phyloP scores from a whole-genome alignment of 2,797 vertebrate species.

The Austrolebias charrua region DNA sequence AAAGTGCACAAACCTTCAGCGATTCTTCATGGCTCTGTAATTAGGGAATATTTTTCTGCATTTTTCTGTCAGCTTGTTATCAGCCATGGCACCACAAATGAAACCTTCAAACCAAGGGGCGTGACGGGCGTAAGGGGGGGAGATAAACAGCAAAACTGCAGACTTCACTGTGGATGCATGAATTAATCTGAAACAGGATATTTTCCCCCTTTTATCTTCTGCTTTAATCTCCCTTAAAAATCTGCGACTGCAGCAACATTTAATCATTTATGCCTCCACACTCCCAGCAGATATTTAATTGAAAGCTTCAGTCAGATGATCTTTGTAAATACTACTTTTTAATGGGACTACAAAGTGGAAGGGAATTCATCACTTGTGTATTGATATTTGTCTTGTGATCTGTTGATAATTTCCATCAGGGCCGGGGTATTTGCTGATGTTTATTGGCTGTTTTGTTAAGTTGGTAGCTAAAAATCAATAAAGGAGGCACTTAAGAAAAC shows the following conservation, averaged over 20 bases:
- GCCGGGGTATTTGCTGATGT: constrained; percentile 41
- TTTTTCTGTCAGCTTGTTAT: constrained; percentile 58
- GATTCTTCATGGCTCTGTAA: constrained; percentile 65
- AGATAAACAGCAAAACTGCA: constrained; percentile 36
- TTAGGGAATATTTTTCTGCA: constrained; percentile 65
- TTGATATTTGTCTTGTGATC: constrained; percentile 55
- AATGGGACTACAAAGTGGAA: constrained; percentile 46
- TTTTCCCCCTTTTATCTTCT: constrained; percentile 39
- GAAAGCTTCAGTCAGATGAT: constrained; percentile 63
- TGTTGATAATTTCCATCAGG: constrained; percentile 57
- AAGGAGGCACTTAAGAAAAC: constrained; percentile 66
- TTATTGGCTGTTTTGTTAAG: constrained; percentile 63
- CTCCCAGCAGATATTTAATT: constrained; percentile 67
- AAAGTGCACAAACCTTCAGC: constrained; percentile 42
- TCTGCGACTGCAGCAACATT: constrained; percentile 30
- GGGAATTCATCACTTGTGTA: constrained; percentile 49
- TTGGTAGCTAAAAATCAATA: constrained; percentile 59
- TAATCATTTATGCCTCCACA: constrained; percentile 48
- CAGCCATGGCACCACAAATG: constrained; percentile 62
- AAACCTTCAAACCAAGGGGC: constrained; percentile 39
- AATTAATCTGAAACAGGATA: constrained; percentile 45
- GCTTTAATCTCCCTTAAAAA: constrained; percentile 51
- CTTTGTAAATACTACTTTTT: constrained; percentile 64
- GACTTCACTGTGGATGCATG: constrained; percentile 25
- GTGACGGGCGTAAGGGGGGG: constrained; percentile 14